Percentiles rank a stretch among this genome's conserved stretches.
Conservation (phyloP, 1,140 invertebrate genomes). For the Drosophila insularis region DNA sequence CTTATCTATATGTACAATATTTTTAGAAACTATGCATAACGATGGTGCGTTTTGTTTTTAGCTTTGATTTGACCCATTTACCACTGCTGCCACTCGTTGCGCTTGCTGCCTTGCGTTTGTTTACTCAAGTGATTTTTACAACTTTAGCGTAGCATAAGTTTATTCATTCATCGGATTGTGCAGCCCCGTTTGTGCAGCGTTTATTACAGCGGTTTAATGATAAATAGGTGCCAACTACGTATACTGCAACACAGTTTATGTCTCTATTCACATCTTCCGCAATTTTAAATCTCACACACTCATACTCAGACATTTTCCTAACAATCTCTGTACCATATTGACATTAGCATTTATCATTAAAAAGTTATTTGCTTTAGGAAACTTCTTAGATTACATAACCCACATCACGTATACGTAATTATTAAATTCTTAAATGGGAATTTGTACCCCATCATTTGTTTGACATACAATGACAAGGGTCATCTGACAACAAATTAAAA, state of each 20-base stretch:
- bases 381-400: constrained; percentile 7
- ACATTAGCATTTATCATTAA: background rate
- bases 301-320: too few relatives aligned
- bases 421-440: background rate
- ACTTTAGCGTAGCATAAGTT: constrained; percentile 5
- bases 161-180: constrained; percentile 15
- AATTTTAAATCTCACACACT: background rate
- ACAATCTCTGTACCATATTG: background rate
- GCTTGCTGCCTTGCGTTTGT: constrained; percentile 12
- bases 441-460: background rate
- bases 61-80: constrained; percentile 56
- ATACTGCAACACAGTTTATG: background rate
- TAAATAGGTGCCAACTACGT: constrained; percentile 9
- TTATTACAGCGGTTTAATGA: constrained; percentile 10
- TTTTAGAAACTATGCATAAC: constrained; percentile 10
- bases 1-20: constrained; percentile 25
- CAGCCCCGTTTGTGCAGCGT: background rate
- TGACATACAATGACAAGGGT: background rate
- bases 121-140: constrained; percentile 20
- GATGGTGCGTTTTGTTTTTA: constrained; percentile 42
- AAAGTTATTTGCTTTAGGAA: background rate
- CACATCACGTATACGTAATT: constrained; percentile 3
- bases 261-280: background rate
- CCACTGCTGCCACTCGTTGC: constrained; percentile 9
- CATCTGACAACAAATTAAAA: too few relatives aligned